Evolutionary conservation across 1,140 invertebrate species (phyloP), one percentile per base, ranked within the genome.

Genomic region (Drosophila subobscura): DNA sequence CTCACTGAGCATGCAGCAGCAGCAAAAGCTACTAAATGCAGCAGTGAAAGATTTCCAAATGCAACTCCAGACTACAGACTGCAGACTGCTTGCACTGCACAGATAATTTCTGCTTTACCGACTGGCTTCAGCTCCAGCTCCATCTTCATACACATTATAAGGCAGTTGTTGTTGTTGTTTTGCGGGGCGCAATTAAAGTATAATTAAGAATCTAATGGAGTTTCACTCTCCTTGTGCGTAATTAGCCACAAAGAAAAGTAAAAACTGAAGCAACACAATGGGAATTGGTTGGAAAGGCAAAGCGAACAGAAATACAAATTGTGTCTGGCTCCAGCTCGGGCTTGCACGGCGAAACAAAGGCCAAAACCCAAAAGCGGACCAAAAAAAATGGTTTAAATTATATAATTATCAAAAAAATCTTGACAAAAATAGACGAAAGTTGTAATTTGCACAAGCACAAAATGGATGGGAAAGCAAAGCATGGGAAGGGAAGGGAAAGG

Each of bases 341-440:
- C 61, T 25, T 75, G 71, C 81, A 71, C 3, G 49, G 49, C 63
- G 60, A 85, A 80, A 74, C 73, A 64, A 70, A 66, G 67, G 59
- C 66, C 57, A 54, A 61, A 73, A 67, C 45, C 45, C 67, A 57
- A 54, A 49, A 58, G 60, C 25, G 7, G 20, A 56, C 33, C 64
- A 76, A 83, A 80, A 86, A 74, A 76, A 1, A 12, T 10, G 10
- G 59, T 83, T 88, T 88, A 83, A 88, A 88, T 88, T 88, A 88
- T 88, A 88, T 88, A 88, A 88, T 88, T 88, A 88, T 79, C 6
- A 88, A 76, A 76, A 80, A 89, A 89, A 86, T 89, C 83, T 88
- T 88, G 83, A 88, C 83, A 86, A 88, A 88, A 88, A 88, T 83
- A 88, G 83, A 88, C 84, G 83, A 88, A 88, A 88, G 83, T 88